phyloP scores from a whole-genome alignment of 1,140 invertebrate species.

The Streblospio benedicti region DNA sequence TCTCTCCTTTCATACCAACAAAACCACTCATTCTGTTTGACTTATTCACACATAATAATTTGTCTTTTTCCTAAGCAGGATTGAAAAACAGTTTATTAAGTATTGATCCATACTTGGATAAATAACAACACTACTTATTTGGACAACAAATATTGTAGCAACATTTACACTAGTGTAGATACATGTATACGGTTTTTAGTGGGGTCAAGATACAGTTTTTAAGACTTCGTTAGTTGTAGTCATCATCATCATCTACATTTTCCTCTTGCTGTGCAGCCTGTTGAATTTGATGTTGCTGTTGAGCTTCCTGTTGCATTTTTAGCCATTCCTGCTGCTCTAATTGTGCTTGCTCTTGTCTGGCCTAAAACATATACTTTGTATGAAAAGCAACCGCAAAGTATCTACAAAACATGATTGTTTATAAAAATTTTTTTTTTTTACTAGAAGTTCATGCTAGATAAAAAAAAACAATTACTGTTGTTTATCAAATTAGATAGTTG shows the following conservation, averaged over 20 bases:
- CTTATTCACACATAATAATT: too few relatives aligned
- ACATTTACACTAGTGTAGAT: too few relatives aligned
- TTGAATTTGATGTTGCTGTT: constrained; percentile 33
- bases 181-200: too few relatives aligned
- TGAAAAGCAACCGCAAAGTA: not conserved
- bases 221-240: constrained; percentile 18
- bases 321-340: constrained; percentile 82
- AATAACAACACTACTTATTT: too few relatives aligned
- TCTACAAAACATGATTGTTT: not conserved
- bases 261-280: constrained; percentile 44
- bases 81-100: too few relatives aligned
- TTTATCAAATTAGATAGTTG: not conserved
- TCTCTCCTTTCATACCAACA: too few relatives aligned
- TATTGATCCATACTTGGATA: too few relatives aligned
- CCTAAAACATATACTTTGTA: constrained; percentile 47
- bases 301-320: constrained; percentile 63
- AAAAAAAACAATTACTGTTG: not conserved
- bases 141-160: too few relatives aligned
- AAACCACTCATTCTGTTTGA: too few relatives aligned
- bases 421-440: not conserved
- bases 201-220: too few relatives aligned
- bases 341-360: constrained; percentile 78
- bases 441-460: not conserved
- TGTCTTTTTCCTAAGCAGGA: too few relatives aligned
- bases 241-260: constrained; percentile 10